These are phyloP conservation scores for Neomonachus schauinslandi DNA, from an alignment of 2,113 vertebrate species.

Conservation along the genomic window DNA sequence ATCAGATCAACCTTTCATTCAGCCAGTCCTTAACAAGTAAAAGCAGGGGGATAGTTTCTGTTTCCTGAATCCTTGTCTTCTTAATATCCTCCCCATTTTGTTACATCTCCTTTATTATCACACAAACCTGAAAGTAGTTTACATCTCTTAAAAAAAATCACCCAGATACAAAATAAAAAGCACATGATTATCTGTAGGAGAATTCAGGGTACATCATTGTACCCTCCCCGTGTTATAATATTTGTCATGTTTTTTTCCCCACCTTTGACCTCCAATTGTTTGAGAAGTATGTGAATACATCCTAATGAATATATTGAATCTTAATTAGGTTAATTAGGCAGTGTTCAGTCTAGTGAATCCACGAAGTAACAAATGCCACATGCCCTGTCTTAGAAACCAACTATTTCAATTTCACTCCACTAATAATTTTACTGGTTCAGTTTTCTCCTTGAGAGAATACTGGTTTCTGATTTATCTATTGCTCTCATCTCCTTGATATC, in stretches of 20 bases:
- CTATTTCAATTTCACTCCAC: background rate
- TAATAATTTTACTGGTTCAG: background rate
- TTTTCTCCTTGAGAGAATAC: background rate
- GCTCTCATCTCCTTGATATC: background rate
- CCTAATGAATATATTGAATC: conserved; percentile 49
- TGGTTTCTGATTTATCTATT: background rate
- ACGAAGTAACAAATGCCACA: conserved; percentile 47
- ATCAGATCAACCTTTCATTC: background rate
- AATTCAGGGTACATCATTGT: background rate
- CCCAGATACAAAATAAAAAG: background rate
- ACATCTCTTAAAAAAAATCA: background rate
- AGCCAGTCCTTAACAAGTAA: background rate
- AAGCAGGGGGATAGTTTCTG: background rate
- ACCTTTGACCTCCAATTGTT: conserved; percentile 47
- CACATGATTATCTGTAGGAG: background rate
- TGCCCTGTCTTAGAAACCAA: background rate
- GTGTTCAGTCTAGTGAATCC: background rate
- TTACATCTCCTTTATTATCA: background rate
- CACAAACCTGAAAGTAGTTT: background rate
- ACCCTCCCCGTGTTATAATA: background rate
- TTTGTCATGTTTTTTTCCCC: conserved; percentile 33
- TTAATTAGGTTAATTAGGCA: conserved; percentile 70
- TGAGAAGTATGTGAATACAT: conserved; percentile 45
- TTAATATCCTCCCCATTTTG: background rate
- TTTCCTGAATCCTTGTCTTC: background rate